A percentile compares a stretch with the other conserved stretches of the same genome.
These are phyloP conservation scores for Schrankia costaestrigalis DNA, from an alignment of 2,888 invertebrate genomes.

Conservation along the genomic window DNA sequence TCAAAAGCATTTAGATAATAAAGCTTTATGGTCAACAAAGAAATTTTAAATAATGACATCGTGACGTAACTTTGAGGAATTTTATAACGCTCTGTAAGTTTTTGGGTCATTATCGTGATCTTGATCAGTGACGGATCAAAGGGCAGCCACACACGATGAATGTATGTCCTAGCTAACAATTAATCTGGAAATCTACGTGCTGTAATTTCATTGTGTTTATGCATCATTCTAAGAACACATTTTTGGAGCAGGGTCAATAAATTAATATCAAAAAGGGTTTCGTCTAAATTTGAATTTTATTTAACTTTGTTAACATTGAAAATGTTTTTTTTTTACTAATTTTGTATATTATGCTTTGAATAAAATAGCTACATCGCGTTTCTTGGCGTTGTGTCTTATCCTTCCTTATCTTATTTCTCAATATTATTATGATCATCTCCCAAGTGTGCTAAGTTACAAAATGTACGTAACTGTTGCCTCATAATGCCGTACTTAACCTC, in stretches of 20 bases:
- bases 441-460: conserved; percentile 27
- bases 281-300: too few species aligned
- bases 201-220: conserved; percentile 38
- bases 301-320: too few species aligned
- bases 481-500: conserved; percentile 40
- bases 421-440: conserved; percentile 16
- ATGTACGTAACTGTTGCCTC: conserved; percentile 31
- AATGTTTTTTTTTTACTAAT: too few species aligned
- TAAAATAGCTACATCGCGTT: conserved; percentile 6
- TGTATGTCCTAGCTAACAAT: conserved; percentile 61
- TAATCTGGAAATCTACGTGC: conserved; percentile 55
- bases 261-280: too few species aligned
- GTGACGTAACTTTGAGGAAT: conserved; percentile 66
- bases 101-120: conserved; percentile 68
- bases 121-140: conserved; percentile 65
- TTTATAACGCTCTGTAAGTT: conserved; percentile 61
- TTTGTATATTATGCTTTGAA: conserved; percentile 2
- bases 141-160: conserved; percentile 70
- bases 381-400: conserved; percentile 14
- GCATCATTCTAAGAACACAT: conserved; percentile 21
- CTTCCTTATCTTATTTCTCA: conserved; percentile 18
- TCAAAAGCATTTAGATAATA: conserved; percentile 69
- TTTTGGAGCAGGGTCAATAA: too few species aligned
- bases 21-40: conserved; percentile 47
- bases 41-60: conserved; percentile 59